These are phyloP conservation scores for Ctenoplectra terminalis DNA, from an alignment of 1,140 invertebrate genomes.

Conservation along the genomic window DNA sequence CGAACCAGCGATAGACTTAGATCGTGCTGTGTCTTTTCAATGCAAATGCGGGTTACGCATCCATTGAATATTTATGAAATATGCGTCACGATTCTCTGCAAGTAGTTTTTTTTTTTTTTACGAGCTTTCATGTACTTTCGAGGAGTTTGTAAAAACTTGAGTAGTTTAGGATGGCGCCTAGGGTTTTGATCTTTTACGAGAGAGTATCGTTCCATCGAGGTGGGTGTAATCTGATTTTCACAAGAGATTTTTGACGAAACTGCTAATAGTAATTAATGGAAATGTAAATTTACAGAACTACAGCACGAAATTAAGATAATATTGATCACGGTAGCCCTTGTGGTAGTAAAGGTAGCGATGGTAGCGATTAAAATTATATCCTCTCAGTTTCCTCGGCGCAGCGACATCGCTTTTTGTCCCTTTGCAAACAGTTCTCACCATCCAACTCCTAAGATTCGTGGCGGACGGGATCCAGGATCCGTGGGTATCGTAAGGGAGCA, in stretches of 20 bases:
- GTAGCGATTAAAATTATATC: background rate
- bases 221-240: too few relatives aligned
- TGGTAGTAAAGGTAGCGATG: background rate
- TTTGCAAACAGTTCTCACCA: background rate
- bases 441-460: too few relatives aligned
- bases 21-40: background rate
- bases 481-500: too few relatives aligned
- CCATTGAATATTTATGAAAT: constrained; percentile 34
- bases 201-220: too few relatives aligned
- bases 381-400: background rate
- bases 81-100: background rate
- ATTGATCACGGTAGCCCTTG: background rate
- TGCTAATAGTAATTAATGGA: too few relatives aligned
- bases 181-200: too few relatives aligned
- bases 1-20: background rate
- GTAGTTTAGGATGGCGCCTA: too few relatives aligned
- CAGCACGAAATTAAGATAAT: background rate
- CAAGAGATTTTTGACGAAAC: too few relatives aligned
- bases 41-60: constrained; percentile 27
- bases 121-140: too few relatives aligned
- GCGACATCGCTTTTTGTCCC: background rate
- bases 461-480: background rate
- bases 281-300: background rate
- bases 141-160: too few relatives aligned
- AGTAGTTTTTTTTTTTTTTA: background rate